Evolutionary conservation across 2,113 vertebrate species (phyloP).

Genomic region (Nipponia nippon): DNA sequence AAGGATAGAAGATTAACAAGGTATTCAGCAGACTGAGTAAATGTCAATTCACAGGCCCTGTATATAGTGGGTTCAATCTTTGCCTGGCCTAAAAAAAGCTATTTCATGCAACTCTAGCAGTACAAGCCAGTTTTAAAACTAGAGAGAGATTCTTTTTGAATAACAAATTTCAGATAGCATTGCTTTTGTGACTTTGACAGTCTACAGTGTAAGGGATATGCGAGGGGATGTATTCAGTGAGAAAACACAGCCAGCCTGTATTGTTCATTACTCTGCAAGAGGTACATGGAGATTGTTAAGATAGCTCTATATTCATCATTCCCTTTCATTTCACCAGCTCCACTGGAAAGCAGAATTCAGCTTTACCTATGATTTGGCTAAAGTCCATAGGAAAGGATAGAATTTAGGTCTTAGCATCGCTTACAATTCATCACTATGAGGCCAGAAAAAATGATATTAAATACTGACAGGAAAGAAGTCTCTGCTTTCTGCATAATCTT

Average conservation of each 20-base stretch:
- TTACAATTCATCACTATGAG: not conserved
- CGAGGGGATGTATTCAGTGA: not conserved
- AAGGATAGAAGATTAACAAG: not conserved
- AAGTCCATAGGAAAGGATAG: not conserved
- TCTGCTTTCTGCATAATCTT: not conserved
- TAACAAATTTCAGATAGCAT: not conserved
- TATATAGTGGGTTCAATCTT: not conserved
- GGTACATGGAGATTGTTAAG: not conserved
- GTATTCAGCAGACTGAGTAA: not conserved
- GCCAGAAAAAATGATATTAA: not conserved
- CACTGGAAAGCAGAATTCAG: not conserved
- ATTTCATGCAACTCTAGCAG: not conserved
- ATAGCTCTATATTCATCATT: not conserved
- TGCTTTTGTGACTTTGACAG: not conserved
- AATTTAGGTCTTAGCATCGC: not conserved
- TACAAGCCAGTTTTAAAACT: not conserved
- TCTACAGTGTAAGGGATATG: not conserved
- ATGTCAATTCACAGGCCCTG: not conserved
- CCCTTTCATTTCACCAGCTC: not conserved
- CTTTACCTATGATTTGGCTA: not conserved
- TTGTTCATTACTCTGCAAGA: not conserved
- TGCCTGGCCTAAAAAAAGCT: not conserved
- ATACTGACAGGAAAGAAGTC: not conserved
- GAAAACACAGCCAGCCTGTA: not conserved
- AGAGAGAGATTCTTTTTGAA: not conserved